Evolutionary conservation across 2,888 invertebrate species (phyloP).

Genomic region (Athalia cordata): DNA sequence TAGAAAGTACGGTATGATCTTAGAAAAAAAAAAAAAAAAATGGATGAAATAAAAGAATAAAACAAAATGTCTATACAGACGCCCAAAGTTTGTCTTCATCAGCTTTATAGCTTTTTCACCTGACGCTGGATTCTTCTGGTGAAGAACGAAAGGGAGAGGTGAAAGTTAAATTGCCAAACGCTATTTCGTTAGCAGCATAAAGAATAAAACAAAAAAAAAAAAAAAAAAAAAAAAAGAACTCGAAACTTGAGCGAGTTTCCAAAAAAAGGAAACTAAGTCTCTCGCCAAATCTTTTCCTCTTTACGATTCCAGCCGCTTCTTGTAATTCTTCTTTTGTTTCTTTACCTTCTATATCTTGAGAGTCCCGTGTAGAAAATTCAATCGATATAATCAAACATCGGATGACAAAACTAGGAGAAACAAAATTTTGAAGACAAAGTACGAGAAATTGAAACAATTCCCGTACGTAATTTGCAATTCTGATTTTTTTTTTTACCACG

Average conservation of each 20-base stretch:
- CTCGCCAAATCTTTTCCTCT: slow-evolving; percentile 37
- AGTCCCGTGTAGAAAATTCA: neutral
- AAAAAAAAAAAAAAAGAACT: slow-evolving; percentile 1
- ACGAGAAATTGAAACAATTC: too few species aligned
- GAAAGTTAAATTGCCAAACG: slow-evolving; percentile 31
- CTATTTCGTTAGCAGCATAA: slow-evolving; percentile 22
- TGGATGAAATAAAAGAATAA: too few species aligned
- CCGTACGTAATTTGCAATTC: too few species aligned
- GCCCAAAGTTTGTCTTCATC: neutral
- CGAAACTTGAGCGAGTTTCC: slow-evolving; percentile 9
- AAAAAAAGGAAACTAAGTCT: slow-evolving; percentile 45
- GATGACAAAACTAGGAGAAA: too few species aligned
- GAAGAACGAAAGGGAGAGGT: neutral
- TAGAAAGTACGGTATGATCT: too few species aligned
- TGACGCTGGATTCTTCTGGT: neutral
- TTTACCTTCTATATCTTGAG: too few species aligned
- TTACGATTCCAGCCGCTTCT: neutral
- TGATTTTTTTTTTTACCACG: too few species aligned
- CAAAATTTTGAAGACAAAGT: too few species aligned
- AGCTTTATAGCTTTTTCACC: neutral
- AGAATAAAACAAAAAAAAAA: neutral
- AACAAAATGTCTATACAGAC: too few species aligned
- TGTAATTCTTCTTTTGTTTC: too few species aligned
- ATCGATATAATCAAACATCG: neutral
- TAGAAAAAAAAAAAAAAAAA: too few species aligned